Base-by-base conservation (phyloP, 2,113 vertebrate species). In the Pholis gunnellus region DNA sequence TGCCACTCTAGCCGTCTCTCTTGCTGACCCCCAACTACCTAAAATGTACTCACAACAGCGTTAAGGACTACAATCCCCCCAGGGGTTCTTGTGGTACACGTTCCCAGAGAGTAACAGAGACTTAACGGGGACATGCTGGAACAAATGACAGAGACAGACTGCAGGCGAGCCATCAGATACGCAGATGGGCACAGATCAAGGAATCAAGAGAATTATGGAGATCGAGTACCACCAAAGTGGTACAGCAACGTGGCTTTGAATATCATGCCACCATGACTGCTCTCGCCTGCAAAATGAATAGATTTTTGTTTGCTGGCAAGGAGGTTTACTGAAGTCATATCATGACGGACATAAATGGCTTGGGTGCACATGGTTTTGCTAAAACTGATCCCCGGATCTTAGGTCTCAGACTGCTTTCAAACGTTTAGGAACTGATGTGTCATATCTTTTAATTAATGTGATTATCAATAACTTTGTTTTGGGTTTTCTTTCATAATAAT, bases 131-230 rank as follows among this genome's bases (percentile, higher is more conserved):
- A 88, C 70, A 79, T 80, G 79, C 85, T 89, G 92, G 79, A 84
- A 94, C 93, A 95, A 94, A 95, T 91, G 91, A 93, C 94, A 94
- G 93, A 90, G 82, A 91, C 72, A 56, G 31, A 57, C 85, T 88
- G 86, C 81, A 87, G 89, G 80, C 89, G 60, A 87, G 86, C 77
- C 84, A 86, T 81, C 79, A 82, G 86, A 88, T 82, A 76, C 72
- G 65, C 89, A 91, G 75, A 90, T 81, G 88, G 88, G 89, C 56
- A 54, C 72, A 89, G 84, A 90, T 92, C 86, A 88, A 88, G 91
- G 86, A 87, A 86, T 81, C 25, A 15, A 66, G 75, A 73, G 68
- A 84, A 87, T 73, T 60, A 77, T 80, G 90, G 81, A 71, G 83
- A 86, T 86, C 71, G 66, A 72, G 72, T 34, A 69, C 69, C 69